Percentiles rank a stretch among this genome's conserved stretches.
These are phyloP conservation scores for Dinoponera quadriceps DNA, from an alignment of 1,140 invertebrate species.

Conservation along the genomic window DNA sequence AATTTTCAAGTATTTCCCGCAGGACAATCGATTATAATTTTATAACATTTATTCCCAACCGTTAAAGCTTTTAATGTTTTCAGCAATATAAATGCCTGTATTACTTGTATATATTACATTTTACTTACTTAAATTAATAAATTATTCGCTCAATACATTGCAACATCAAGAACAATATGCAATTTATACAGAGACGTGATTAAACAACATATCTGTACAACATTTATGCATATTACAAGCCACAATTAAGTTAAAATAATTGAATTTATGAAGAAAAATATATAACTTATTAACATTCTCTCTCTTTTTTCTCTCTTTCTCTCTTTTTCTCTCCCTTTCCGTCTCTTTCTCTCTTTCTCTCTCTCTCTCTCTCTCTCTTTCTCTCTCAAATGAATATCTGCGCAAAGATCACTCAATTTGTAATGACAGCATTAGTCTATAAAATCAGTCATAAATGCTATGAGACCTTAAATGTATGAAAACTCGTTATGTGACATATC, in stretches of 20 bases:
- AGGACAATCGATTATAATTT: not conserved
- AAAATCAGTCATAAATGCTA: not conserved
- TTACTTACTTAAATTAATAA: slow-evolving; percentile 20
- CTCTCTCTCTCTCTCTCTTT: too few species aligned
- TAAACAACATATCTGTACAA: slow-evolving; percentile 48
- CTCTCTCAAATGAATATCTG: not conserved
- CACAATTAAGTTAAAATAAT: slow-evolving; percentile 34
- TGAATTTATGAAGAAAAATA: slow-evolving; percentile 39
- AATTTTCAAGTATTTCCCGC: not conserved
- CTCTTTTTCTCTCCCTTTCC: too few species aligned
- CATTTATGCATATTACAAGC: slow-evolving; percentile 43
- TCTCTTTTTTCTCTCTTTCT: too few species aligned
- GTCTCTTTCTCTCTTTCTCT: too few species aligned
- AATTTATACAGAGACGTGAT: slow-evolving; percentile 9
- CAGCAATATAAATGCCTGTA: not conserved
- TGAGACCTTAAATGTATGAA: slow-evolving; percentile 2
- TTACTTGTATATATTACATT: not conserved
- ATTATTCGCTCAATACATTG: not conserved
- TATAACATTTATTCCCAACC: not conserved
- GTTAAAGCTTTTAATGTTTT: slow-evolving; percentile 18
- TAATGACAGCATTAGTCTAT: slow-evolving; percentile 24
- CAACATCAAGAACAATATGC: slow-evolving; percentile 21
- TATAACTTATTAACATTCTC: not conserved
- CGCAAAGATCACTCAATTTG: not conserved
- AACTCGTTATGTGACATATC: not conserved